Evolutionary conservation across 2,888 invertebrate genomes (phyloP).

Genomic region (Harpagoxenus sublaevis): DNA sequence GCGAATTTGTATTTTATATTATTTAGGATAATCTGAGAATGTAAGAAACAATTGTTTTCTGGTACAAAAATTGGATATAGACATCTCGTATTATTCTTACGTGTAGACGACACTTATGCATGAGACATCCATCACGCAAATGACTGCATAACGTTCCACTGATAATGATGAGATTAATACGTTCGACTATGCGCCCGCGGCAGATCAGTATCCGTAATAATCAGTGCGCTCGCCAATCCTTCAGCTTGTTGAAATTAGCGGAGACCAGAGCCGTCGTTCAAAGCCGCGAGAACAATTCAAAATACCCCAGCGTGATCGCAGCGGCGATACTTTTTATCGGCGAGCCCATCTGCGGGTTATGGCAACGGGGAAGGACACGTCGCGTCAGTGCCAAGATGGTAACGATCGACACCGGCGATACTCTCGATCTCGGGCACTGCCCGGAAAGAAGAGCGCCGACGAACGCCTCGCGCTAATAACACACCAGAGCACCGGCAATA

Average conservation of each 20-base stretch:
- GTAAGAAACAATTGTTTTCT: neutral
- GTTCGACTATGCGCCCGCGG: conserved; percentile 22
- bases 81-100: neutral
- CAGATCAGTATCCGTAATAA: conserved; percentile 3
- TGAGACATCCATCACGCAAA: neutral
- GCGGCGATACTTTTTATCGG: conserved; percentile 53
- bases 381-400: conserved; percentile 60
- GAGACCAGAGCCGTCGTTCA: conserved; percentile 4
- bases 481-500: conserved; percentile 66
- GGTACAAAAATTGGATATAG: neutral
- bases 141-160: neutral
- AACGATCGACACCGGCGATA: conserved; percentile 70
- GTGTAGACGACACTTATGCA: neutral
- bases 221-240: neutral
- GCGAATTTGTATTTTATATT: neutral
- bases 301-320: conserved; percentile 38
- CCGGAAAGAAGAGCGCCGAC: conserved; percentile 70
- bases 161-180: conserved; percentile 1
- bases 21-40: neutral
- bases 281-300: conserved; percentile 50
- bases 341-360: conserved; percentile 48
- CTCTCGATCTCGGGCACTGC: conserved; percentile 63
- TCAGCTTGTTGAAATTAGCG: conserved; percentile 39
- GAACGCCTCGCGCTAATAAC: conserved; percentile 73
- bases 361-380: conserved; percentile 50